These are phyloP conservation scores for Phragmatobia fuliginosa DNA, from an alignment of 2,888 invertebrate species.

Conservation along the genomic window DNA sequence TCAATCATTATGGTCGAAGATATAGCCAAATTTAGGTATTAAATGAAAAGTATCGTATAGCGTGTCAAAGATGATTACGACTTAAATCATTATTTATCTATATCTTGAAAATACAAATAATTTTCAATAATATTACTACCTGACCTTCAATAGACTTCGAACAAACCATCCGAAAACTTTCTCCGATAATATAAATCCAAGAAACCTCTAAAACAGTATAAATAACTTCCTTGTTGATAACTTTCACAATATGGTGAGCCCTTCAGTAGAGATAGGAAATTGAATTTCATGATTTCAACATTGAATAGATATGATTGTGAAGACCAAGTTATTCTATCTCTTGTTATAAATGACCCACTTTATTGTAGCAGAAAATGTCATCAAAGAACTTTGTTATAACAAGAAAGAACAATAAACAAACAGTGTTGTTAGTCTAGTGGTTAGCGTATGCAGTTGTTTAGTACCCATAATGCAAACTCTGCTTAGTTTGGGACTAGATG, in stretches of 20 bases:
- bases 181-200: background rate
- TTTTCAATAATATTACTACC: background rate
- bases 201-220: constrained; percentile 22
- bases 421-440: no score
- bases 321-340: constrained; percentile 65
- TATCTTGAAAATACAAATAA: background rate
- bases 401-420: constrained; percentile 19
- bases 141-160: background rate
- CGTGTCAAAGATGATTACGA: no score
- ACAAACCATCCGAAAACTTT: background rate
- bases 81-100: no score
- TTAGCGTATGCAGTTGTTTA: no score
- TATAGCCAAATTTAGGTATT: no score
- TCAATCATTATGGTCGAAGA: no score
- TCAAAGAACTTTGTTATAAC: constrained; percentile 46
- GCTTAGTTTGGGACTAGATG: no score
- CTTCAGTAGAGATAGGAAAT: constrained; percentile 40
- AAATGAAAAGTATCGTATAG: no score
- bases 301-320: constrained; percentile 71
- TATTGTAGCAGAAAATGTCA: constrained; percentile 64
- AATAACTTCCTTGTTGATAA: constrained; percentile 31
- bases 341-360: constrained; percentile 63
- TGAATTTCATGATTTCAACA: constrained; percentile 52
- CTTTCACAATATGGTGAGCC: constrained; percentile 39
- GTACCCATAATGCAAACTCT: no score